These are phyloP conservation scores for Chromobotia macracanthus DNA, from an alignment of 2,797 vertebrate genomes.

Conservation along the genomic window DNA sequence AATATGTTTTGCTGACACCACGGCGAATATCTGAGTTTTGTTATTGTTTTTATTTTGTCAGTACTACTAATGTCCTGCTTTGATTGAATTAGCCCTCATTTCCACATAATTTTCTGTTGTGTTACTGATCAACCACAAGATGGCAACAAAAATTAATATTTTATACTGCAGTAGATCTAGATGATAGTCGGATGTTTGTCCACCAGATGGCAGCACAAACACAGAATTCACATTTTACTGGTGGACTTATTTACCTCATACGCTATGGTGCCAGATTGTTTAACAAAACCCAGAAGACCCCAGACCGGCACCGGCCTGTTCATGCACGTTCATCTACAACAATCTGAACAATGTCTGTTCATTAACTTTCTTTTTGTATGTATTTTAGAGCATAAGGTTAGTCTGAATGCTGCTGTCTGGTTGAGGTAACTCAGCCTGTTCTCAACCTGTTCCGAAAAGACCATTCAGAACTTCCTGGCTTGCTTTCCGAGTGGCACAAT, in stretches of 20 bases:
- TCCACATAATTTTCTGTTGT: background rate
- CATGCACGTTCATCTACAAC: background rate
- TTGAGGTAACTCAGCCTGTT: background rate
- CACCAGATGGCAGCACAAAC: slow-evolving; percentile 68
- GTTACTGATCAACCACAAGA: slow-evolving; percentile 23
- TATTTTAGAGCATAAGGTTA: background rate
- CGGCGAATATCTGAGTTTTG: too few relatives aligned
- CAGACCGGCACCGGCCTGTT: background rate
- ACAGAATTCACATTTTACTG: background rate
- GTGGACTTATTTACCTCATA: background rate
- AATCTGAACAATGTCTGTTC: background rate
- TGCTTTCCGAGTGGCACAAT: slow-evolving; percentile 18
- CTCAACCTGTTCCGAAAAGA: background rate
- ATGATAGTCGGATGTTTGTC: background rate
- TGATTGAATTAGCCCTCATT: background rate
- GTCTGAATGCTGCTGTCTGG: background rate
- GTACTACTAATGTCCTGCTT: background rate
- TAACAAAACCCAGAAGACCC: background rate
- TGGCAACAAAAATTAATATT: slow-evolving; percentile 24
- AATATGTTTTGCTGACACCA: too few relatives aligned
- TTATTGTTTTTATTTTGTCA: too few relatives aligned
- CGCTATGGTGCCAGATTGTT: background rate
- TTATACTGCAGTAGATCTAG: background rate
- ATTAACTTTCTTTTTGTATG: background rate
- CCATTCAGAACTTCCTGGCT: background rate